These are phyloP conservation scores for Esox niger DNA, from an alignment of 2,113 vertebrate genomes.

Conservation along the genomic window DNA sequence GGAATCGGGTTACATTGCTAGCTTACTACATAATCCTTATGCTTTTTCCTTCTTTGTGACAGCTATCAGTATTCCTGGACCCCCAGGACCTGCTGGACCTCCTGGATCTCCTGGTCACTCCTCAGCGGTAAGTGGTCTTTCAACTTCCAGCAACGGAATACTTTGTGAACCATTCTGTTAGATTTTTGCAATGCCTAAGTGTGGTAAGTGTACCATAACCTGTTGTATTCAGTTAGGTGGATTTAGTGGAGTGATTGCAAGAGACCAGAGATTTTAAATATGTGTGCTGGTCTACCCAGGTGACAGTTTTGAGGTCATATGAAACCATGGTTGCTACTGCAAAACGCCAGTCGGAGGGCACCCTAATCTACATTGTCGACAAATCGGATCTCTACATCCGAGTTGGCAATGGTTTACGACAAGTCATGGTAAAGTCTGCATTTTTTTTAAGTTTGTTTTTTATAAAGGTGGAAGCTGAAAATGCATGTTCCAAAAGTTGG, in stretches of 20 bases:
- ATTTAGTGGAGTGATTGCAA: no score
- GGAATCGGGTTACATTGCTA: no score
- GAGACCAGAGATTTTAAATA: no score
- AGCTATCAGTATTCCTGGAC: slow-evolving; percentile 87
- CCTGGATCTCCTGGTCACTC: slow-evolving; percentile 61
- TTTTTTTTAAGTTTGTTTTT: not conserved
- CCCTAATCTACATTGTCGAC: slow-evolving; percentile 80
- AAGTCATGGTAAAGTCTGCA: slow-evolving; percentile 75
- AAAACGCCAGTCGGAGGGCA: slow-evolving; percentile 78
- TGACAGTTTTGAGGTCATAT: slow-evolving; percentile 76
- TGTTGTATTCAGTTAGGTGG: no score
- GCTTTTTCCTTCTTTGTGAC: no score
- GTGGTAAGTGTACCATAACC: no score
- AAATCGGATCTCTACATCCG: slow-evolving; percentile 84
- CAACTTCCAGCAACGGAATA: no score
- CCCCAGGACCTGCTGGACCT: slow-evolving; percentile 82
- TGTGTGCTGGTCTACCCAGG: slow-evolving; percentile 60
- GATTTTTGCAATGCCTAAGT: no score
- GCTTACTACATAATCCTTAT: no score
- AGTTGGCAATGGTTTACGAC: slow-evolving; percentile 81
- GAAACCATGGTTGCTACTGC: slow-evolving; percentile 77
- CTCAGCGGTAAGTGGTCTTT: slow-evolving; percentile 77
- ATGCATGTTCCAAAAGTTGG: no score
- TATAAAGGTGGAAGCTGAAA: no score
- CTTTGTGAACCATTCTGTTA: no score